Percentiles rank a stretch among this genome's conserved stretches.
Evolutionary conservation across 2,888 invertebrate species (phyloP).

Genomic region (Geophilus truncorum): DNA sequence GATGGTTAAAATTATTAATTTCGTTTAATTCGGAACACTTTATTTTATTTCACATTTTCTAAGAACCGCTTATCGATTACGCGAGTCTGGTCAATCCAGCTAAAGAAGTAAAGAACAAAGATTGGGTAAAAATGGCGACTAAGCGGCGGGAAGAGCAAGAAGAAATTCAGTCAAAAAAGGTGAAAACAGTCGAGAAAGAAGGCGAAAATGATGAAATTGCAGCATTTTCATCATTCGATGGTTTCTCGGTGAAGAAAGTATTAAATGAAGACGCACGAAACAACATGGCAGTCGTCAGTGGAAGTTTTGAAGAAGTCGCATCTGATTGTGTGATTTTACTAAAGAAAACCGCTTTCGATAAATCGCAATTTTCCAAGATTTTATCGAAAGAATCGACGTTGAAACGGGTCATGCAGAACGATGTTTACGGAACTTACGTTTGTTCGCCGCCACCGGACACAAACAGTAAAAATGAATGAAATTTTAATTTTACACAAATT

Average conservation of each 20-base stretch:
- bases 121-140: background rate
- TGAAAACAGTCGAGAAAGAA: background rate
- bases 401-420: slow-evolving; percentile 67
- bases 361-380: slow-evolving; percentile 55
- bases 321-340: slow-evolving; percentile 63
- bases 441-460: slow-evolving; percentile 60
- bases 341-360: slow-evolving; percentile 75
- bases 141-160: background rate
- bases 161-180: background rate
- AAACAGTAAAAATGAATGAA: slow-evolving; percentile 57
- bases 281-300: slow-evolving; percentile 35
- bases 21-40: too few relatives aligned
- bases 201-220: background rate
- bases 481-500: background rate
- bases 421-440: slow-evolving; percentile 76
- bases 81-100: too few relatives aligned
- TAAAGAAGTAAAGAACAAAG: background rate
- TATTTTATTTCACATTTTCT: too few relatives aligned
- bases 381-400: slow-evolving; percentile 56
- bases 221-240: background rate
- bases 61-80: too few relatives aligned
- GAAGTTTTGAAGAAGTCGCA: slow-evolving; percentile 35
- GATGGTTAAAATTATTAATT: too few relatives aligned
- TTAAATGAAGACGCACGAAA: slow-evolving; percentile 38
- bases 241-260: slow-evolving; percentile 36